phyloP scores from a whole-genome alignment of 2,797 vertebrate species.

The Melanotaenia nigrans region DNA sequence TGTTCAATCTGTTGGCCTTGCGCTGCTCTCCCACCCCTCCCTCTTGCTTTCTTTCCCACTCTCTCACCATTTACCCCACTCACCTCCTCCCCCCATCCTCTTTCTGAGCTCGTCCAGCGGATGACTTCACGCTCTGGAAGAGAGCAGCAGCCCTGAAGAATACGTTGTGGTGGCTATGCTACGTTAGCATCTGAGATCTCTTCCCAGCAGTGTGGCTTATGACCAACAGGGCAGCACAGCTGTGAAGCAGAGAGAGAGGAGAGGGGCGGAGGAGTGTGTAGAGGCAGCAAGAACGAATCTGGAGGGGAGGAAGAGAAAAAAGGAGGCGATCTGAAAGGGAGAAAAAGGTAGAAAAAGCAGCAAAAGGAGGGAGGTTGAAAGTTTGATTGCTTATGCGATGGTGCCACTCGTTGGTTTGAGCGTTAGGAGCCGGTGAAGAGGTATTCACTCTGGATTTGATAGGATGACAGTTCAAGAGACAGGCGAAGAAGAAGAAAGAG shows the following conservation, averaged over 20 bases:
- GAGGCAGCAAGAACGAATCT: slow-evolving; percentile 49
- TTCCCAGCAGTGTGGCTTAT: slow-evolving; percentile 49
- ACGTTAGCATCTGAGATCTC: slow-evolving; percentile 67
- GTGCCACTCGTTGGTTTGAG: slow-evolving; percentile 26
- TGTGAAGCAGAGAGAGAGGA: slow-evolving; percentile 40
- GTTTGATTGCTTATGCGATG: slow-evolving; percentile 60
- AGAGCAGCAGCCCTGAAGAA: slow-evolving; percentile 55
- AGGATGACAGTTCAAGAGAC: slow-evolving; percentile 60
- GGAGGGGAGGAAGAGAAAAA: slow-evolving; percentile 26
- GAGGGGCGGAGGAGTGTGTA: slow-evolving; percentile 34
- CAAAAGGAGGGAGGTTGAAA: slow-evolving; percentile 59
- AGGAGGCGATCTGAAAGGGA: slow-evolving; percentile 31
- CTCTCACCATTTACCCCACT: slow-evolving; percentile 36
- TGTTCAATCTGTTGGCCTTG: slow-evolving; percentile 75
- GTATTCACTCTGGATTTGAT: slow-evolving; percentile 50
- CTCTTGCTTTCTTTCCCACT: slow-evolving; percentile 33
- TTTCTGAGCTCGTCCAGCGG: slow-evolving; percentile 69
- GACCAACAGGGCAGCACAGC: slow-evolving; percentile 49
- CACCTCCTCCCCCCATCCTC: slow-evolving; percentile 47
- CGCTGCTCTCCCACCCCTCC: slow-evolving; percentile 52
- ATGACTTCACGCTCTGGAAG: slow-evolving; percentile 80
- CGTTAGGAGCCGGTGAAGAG: slow-evolving; percentile 39
- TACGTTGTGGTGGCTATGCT: slow-evolving; percentile 48
- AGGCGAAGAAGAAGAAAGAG: slow-evolving; percentile 36
- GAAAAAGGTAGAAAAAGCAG: slow-evolving; percentile 41